A percentile compares a stretch with the other conserved stretches of the same genome.
Conservation (phyloP, 2,797 vertebrate genomes). For the Cossypha niveicapilla region DNA sequence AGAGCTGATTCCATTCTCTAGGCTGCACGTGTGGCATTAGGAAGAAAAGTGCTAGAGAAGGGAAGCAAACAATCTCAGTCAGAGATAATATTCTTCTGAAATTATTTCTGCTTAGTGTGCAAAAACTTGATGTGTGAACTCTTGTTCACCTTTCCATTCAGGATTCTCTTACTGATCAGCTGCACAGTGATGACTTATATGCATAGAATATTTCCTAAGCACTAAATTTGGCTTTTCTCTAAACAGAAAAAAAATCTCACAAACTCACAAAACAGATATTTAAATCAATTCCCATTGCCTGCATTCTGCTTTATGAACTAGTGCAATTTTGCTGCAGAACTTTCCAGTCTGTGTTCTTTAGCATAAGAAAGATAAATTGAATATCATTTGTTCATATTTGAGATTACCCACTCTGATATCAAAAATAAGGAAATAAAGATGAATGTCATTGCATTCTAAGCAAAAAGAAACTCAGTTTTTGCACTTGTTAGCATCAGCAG, state of each 20-base stretch:
- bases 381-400: neutral
- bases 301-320: neutral
- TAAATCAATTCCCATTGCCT: neutral
- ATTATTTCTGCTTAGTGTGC: neutral
- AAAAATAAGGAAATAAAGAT: neutral
- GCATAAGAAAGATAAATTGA: neutral
- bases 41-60: slow-evolving; percentile 1
- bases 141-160: slow-evolving; percentile 3
- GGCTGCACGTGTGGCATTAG: slow-evolving; percentile 17
- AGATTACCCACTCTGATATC: neutral
- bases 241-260: neutral
- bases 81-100: neutral
- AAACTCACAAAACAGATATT: neutral
- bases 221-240: neutral
- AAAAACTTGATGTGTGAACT: slow-evolving; percentile 12
- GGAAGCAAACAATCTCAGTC: neutral
- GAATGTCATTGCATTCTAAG: neutral
- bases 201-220: neutral
- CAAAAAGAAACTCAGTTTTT: neutral
- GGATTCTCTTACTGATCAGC: slow-evolving; percentile 15
- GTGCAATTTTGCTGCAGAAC: neutral
- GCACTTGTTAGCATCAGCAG: neutral
- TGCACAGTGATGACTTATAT: neutral
- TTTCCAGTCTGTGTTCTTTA: neutral
- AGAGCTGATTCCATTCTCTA: slow-evolving; percentile 19